Base-by-base conservation (phyloP, 2,888 invertebrate species). In the Odontocerum albicorne region DNA sequence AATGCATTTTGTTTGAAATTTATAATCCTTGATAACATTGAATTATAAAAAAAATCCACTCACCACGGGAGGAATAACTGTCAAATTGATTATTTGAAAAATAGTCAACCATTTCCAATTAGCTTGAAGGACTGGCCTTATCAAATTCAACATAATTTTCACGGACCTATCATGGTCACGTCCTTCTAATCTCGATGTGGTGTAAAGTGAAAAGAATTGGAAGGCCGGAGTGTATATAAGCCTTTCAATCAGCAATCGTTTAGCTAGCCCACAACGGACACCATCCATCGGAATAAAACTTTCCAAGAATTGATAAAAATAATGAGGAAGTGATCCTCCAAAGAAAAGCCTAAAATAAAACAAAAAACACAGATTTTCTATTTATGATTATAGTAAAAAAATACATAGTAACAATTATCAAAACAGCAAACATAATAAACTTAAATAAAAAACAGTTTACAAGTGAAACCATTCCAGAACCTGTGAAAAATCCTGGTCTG, bases 41-140 rank as follows among this genome's bases (percentile, higher is more conserved):
- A n/a, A 20, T 20, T 6, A 39, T 8, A 31, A 15, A n/a, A n/a
- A n/a, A n/a, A n/a, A n/a, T n/a, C n/a, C 49, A 71, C 76, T 82
- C 74, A 89, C 90, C 84, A 90, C 82, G 53, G 90, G 87, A 15
- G 91, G 91, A 3, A 91, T 84, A 64, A 86, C 84, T 59, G 82
- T 82, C 61, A 90, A 73, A 67, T 91, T 91, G 15, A 91, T 72
- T 55, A 87, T 80, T 63, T 90, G 89, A 65, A 89, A 78, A 6
- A 89, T 60, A 0, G 90, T 88, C 35, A 91, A 70, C 74, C 87
- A 90, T 67, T 85, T 87, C 84, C 88, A 87, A 69, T 90, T 91
- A 2, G 87, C 84, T 60, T 80, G 74, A 21, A 92, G 69, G 15
- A 89, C 73, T 0, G 84, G 81, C 71, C 78, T 77, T 66, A 88